A percentile compares a stretch with the other conserved stretches of the same genome.
Conservation (phyloP, 2,888 invertebrate genomes). For the Limnephilus rhombicus region DNA sequence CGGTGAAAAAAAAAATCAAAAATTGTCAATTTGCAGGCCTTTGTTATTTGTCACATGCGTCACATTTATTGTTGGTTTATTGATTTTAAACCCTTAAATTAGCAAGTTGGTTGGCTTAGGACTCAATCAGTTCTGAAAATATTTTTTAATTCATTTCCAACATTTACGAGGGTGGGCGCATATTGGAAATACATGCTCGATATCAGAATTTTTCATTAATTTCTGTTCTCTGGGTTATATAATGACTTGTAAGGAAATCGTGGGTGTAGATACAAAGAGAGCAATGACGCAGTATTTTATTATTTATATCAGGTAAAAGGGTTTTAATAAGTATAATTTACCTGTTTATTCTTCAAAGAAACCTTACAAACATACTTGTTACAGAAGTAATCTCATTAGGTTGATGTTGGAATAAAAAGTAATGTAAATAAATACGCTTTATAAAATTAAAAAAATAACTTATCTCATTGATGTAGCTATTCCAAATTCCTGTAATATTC, state of each 20-base stretch:
- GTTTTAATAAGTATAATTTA: not conserved
- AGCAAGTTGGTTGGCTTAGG: not conserved
- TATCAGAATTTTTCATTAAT: not conserved
- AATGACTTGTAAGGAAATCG: not conserved
- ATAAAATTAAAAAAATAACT: too few relatives aligned
- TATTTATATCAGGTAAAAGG: not conserved
- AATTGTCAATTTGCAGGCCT: too few relatives aligned
- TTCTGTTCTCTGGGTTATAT: not conserved
- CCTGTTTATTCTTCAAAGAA: not conserved
- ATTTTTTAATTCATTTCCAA: not conserved
- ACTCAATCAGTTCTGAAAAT: not conserved
- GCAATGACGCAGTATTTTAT: not conserved
- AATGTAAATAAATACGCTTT: too few relatives aligned
- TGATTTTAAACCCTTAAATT: not conserved
- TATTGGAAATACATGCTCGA: not conserved
- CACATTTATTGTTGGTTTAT: too few relatives aligned
- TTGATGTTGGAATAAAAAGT: too few relatives aligned
- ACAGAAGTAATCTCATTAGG: too few relatives aligned
- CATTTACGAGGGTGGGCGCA: not conserved
- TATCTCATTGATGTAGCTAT: too few relatives aligned
- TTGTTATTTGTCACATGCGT: too few relatives aligned
- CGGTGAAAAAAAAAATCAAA: too few relatives aligned
- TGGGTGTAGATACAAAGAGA: not conserved
- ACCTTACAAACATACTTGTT: not conserved
- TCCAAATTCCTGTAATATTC: too few relatives aligned